These are phyloP conservation scores for Apis mellifera DNA, from an alignment of 1,140 invertebrate genomes.

Conservation along the genomic window Amel_HAv3.1 CM009934.2:11438001-11438500, in stretches of 20 bases:
- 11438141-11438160: conserved; percentile 74
- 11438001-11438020: conserved; percentile 20
- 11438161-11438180: conserved; percentile 72
- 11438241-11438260: conserved; percentile 72
- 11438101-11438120: conserved; percentile 74
- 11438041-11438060: neutral
- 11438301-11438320: neutral
- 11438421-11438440: no score
- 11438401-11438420: no score
- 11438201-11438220: conserved; percentile 66
- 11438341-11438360: conserved; percentile 60
- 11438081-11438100: conserved; percentile 72
- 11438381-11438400: no score
- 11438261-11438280: conserved; percentile 72
- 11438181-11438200: conserved; percentile 72
- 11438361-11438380: conserved; percentile 44
- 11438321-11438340: neutral
- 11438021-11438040: neutral
- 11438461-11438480: no score
- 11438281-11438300: conserved; percentile 44
- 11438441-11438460: no score
- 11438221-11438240: conserved; percentile 74
- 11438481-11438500: no score
- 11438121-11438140: conserved; percentile 77
- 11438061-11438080: conserved; percentile 68